Percentiles rank a stretch among this genome's conserved stretches.
Conservation (phyloP, 1,140 invertebrate species). For the Micrasema longulum region DNA sequence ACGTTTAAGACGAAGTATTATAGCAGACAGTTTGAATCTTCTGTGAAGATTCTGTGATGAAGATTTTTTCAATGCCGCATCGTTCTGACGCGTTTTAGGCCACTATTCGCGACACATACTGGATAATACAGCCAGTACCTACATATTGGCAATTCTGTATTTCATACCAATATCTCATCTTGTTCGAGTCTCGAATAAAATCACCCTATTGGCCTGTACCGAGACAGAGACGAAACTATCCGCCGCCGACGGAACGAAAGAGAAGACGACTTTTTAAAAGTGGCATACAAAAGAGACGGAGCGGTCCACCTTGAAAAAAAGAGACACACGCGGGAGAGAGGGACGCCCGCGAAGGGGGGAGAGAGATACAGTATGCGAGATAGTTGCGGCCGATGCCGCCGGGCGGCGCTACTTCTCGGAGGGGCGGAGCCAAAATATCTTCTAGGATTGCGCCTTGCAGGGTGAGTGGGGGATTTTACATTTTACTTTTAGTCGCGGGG, state of each 20-base stretch:
- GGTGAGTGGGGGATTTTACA: constrained; percentile 26
- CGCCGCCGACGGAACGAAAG: constrained; percentile 13
- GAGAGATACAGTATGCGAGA: not conserved
- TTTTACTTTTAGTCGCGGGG: constrained; percentile 41
- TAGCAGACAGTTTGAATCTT: no score
- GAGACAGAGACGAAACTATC: constrained; percentile 21
- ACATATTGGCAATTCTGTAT: constrained; percentile 32
- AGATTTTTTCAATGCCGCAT: no score
- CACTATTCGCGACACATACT: not conserved
- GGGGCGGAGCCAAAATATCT: constrained; percentile 31
- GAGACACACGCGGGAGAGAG: constrained; percentile 33
- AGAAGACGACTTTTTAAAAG: constrained; percentile 39
- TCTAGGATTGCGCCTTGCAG: constrained; percentile 27
- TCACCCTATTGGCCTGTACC: constrained; percentile 43
- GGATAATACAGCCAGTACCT: not conserved
- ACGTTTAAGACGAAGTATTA: no score
- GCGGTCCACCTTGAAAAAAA: constrained; percentile 49
- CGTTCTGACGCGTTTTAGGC: not conserved
- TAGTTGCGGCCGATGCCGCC: constrained; percentile 29
- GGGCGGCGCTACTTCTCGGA: constrained; percentile 34
- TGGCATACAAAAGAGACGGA: constrained; percentile 48
- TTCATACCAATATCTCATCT: constrained; percentile 45
- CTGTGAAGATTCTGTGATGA: no score
- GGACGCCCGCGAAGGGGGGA: constrained; percentile 6
- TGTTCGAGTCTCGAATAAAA: constrained; percentile 42